Percentiles rank a stretch among this genome's conserved stretches.
phyloP scores from a whole-genome alignment of 2,797 vertebrate genomes.

The Chloroceryle inda region DNA sequence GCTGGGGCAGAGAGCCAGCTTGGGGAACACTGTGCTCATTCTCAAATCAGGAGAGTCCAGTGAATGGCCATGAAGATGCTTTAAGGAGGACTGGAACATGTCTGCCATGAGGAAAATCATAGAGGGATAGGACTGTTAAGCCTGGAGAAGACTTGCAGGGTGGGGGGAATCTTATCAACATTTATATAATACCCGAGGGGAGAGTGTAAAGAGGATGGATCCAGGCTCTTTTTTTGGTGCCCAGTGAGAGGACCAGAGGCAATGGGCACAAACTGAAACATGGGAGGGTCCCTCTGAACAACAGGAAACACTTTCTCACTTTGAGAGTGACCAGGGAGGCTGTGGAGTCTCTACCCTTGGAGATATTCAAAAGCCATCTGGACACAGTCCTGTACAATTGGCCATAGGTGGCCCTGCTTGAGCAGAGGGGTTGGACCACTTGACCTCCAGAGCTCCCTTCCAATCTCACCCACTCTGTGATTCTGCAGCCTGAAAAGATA shows the following conservation, averaged over 20 bases:
- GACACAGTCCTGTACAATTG: accelerated
- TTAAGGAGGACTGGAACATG: background rate
- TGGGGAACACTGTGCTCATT: background rate
- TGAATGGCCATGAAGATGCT: background rate
- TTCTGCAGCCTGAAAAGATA: background rate
- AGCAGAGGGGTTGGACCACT: background rate
- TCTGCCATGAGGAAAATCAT: background rate
- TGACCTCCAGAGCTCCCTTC: background rate
- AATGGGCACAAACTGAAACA: background rate
- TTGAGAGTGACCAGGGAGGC: background rate
- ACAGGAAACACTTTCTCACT: background rate
- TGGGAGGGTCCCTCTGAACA: background rate
- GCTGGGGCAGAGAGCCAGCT: background rate
- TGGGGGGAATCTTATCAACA: too few relatives aligned
- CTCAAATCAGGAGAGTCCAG: background rate
- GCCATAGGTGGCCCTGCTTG: background rate
- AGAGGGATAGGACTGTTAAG: background rate
- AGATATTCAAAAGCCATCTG: background rate
- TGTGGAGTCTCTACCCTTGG: background rate
- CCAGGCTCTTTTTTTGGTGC: background rate
- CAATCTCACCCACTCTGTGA: background rate
- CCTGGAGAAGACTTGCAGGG: background rate
- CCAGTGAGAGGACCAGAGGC: background rate
- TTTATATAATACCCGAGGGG: background rate
- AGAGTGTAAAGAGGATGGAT: background rate